Percentiles rank a stretch among this genome's conserved stretches.
phyloP scores from a whole-genome alignment of 2,888 invertebrate genomes.

The Malachius bipustulatus region DNA sequence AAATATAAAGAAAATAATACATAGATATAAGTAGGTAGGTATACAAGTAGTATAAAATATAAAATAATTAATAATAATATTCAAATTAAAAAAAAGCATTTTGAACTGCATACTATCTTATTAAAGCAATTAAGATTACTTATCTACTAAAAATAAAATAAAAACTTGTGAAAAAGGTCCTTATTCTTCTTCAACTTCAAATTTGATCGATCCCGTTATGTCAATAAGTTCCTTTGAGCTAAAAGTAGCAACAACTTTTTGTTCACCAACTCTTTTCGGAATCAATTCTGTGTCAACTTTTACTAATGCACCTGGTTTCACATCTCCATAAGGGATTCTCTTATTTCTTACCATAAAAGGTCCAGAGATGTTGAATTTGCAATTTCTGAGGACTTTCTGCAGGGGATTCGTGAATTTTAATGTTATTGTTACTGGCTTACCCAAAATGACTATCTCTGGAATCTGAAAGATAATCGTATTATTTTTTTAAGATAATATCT shows the following conservation, averaged over 20 bases:
- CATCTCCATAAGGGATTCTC: conserved; percentile 43
- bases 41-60: too few species aligned
- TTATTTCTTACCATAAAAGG: conserved; percentile 52
- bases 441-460: conserved; percentile 46
- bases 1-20: too few species aligned
- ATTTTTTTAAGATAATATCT: conserved; percentile 2
- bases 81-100: too few species aligned
- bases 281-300: conserved; percentile 45
- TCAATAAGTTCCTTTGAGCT: conserved; percentile 57
- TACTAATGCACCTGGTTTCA: conserved; percentile 43
- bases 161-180: too few species aligned
- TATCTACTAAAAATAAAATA: conserved; percentile 2
- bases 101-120: too few species aligned
- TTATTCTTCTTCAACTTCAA: conserved; percentile 40
- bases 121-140: too few species aligned
- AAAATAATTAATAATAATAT: too few species aligned
- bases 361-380: conserved; percentile 59
- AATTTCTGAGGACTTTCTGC: conserved; percentile 48
- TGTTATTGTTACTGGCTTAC: conserved; percentile 42
- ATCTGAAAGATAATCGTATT: conserved; percentile 11
- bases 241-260: conserved; percentile 58
- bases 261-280: conserved; percentile 51
- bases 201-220: conserved; percentile 52
- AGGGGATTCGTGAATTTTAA: conserved; percentile 62
- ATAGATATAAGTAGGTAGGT: too few species aligned